These are phyloP conservation scores for Aselliscus stoliczkanus DNA, from an alignment of 2,797 vertebrate genomes.

Conservation along the genomic window DNA sequence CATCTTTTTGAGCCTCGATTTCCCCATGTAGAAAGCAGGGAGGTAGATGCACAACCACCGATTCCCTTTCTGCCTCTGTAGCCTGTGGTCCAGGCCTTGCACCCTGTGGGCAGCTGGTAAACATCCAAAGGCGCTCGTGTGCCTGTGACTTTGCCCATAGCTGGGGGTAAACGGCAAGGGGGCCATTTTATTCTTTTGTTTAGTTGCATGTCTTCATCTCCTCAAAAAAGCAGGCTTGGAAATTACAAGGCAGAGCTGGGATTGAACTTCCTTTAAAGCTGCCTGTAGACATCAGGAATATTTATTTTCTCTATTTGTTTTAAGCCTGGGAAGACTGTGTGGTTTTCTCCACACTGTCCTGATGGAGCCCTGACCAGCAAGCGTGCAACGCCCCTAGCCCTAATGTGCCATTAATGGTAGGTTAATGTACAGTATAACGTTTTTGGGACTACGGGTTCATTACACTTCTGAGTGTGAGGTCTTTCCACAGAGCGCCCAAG, in stretches of 20 bases:
- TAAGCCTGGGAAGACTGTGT: conserved; percentile 75
- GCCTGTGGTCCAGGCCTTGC: neutral
- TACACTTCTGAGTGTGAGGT: conserved; percentile 86
- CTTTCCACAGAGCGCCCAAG: conserved; percentile 84
- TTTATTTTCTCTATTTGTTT: conserved; percentile 83
- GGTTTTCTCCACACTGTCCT: conserved; percentile 80
- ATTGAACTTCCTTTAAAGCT: conserved; percentile 74
- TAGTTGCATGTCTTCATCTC: neutral
- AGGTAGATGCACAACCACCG: neutral
- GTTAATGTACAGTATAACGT: conserved; percentile 87
- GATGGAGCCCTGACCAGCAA: conserved; percentile 84
- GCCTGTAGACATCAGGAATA: conserved; percentile 78
- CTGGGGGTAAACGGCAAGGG: neutral
- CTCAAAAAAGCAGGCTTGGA: conserved; percentile 35
- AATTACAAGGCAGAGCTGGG: conserved; percentile 48
- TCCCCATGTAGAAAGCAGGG: neutral
- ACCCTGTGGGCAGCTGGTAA: neutral
- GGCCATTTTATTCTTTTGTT: conserved; percentile 31
- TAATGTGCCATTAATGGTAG: conserved; percentile 87
- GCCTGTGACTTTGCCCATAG: neutral
- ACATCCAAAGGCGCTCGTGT: neutral
- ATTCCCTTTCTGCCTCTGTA: neutral
- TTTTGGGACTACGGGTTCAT: conserved; percentile 85
- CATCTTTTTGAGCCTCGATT: neutral
- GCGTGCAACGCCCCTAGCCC: conserved; percentile 85